Evolutionary conservation across 2,113 vertebrate genomes (phyloP).

Genomic region (Empidonax alnorum): DNA sequence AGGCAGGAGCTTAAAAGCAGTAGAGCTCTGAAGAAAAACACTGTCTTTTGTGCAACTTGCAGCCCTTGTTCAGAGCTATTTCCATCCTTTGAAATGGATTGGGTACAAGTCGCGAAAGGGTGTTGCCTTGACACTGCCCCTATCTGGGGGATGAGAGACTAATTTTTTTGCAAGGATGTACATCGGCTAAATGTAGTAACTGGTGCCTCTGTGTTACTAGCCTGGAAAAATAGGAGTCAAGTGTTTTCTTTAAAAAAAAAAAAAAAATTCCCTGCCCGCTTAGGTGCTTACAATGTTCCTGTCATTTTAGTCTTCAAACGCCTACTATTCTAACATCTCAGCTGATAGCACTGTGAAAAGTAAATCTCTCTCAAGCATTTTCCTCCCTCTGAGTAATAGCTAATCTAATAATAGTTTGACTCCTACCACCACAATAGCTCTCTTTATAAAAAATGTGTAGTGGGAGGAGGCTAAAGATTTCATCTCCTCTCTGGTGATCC

Average conservation of each 20-base stretch:
- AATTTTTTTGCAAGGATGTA: neutral
- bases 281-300: constrained; percentile 48
- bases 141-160: neutral
- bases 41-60: neutral
- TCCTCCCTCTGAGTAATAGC: constrained; percentile 49
- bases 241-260: neutral
- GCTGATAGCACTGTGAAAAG: constrained; percentile 48
- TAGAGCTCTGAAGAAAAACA: neutral
- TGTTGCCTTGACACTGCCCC: neutral
- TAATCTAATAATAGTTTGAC: constrained; percentile 64
- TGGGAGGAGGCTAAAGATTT: constrained; percentile 7
- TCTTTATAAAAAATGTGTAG: neutral
- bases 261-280: neutral
- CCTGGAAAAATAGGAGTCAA: neutral
- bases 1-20: neutral
- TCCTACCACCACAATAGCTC: constrained; percentile 18
- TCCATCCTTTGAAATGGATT: neutral
- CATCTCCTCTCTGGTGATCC: neutral
- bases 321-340: constrained; percentile 42
- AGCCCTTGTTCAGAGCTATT: neutral
- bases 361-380: constrained; percentile 58
- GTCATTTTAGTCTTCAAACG: constrained; percentile 57
- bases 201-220: neutral
- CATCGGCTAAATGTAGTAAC: neutral
- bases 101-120: neutral